A percentile compares a stretch with the other conserved stretches of the same genome.
phyloP scores from a whole-genome alignment of 1,140 invertebrate genomes.

The Ceratosolen solmsi region DNA sequence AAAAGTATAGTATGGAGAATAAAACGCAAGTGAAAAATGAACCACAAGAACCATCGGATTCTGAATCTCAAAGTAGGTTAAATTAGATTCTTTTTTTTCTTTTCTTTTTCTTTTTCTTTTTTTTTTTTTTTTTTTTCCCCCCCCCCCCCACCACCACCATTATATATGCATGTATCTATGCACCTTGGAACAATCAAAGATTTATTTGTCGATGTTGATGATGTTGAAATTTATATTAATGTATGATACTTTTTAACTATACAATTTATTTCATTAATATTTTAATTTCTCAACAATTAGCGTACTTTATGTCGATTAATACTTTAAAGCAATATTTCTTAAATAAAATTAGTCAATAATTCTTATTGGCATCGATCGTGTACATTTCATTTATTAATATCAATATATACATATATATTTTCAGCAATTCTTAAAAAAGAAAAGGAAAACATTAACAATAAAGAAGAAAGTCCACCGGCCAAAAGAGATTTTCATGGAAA shows the following conservation, averaged over 20 bases:
- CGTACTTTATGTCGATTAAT: too few species aligned
- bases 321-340: too few species aligned
- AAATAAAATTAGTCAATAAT: not conserved
- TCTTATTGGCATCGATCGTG: too few species aligned
- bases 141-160: too few species aligned
- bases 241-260: too few species aligned
- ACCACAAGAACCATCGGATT: slow-evolving; percentile 41
- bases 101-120: not conserved
- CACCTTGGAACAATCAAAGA: not conserved
- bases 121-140: too few species aligned
- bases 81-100: not conserved
- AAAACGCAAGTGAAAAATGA: slow-evolving; percentile 47
- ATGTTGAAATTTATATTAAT: too few species aligned
- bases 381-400: not conserved
- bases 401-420: not conserved
- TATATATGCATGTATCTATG: not conserved
- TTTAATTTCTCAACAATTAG: too few species aligned
- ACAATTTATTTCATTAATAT: too few species aligned
- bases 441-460: slow-evolving; percentile 43
- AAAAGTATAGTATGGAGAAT: slow-evolving; percentile 39
- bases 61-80: slow-evolving; percentile 50
- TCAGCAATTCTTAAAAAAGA: slow-evolving; percentile 29
- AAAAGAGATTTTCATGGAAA: slow-evolving; percentile 45
- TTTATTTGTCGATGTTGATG: not conserved
- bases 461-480: slow-evolving; percentile 30